Evolutionary conservation across 1,140 invertebrate genomes (phyloP), one percentile per base, ranked within the genome.

Genomic region (Chionoecetes opilio): DNA sequence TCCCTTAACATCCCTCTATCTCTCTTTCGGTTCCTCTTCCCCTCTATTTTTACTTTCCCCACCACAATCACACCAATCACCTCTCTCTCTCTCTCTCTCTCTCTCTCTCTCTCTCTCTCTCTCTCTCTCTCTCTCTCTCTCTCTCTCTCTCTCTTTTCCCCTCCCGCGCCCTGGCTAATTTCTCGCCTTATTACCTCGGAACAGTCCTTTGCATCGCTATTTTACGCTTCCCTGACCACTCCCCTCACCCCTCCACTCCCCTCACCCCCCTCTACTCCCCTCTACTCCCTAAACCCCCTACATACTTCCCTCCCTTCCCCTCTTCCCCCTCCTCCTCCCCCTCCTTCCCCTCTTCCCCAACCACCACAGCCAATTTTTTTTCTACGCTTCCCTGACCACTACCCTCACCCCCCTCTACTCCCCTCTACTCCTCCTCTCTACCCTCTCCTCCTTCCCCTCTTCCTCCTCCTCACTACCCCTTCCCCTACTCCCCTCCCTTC

Each of bases 401-500:
- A 5, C 21, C 34, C 26, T 26, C 31, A 29, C n/a, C 38, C 9
- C 31, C 8, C 63, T n/a, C 86, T 34, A 29, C 2, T 31, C 2
- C 11, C n/a, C 38, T 41, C 86, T 63, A 37, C 32, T 31, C 32
- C 46, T 63, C 88, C 46, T 38, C 32, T 38, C 32, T 31, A 46
- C 88, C 46, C 46, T 90, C 46, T 63, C 37, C 46, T 31, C 46
- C 88, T 63, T 31, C 32, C 37, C 46, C 88, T 90, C 46, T 90
- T 38, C 32, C 46, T 63, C 88, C 32, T 38, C 46, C 46, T 63
- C 88, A 31, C 46, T 90, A 37, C 46, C 46, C 46, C 88, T 90
- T 38, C 32, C 88, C 46, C 88, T 41, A 37, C 46, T 38, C 29
- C 88, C 32, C 46, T 90, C 46, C 32, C 37, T n/a, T 38, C n/a